A percentile compares a stretch with the other conserved stretches of the same genome.
Evolutionary conservation across 2,888 invertebrate species (phyloP).

Genomic region (Synergus umbraculus): DNA sequence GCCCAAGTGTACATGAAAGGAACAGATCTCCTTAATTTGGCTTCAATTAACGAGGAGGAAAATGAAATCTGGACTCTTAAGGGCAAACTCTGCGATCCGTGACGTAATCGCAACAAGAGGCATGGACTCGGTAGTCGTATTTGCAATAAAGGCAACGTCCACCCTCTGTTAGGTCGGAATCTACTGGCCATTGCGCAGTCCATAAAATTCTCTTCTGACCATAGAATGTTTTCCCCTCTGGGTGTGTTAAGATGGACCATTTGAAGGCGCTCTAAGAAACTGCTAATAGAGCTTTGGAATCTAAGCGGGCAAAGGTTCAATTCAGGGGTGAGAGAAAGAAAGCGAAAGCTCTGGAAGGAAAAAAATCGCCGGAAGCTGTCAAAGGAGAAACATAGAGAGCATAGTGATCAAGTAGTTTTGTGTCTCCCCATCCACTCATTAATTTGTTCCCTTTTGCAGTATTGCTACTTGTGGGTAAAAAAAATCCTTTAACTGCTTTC

Average conservation of each 20-base stretch:
- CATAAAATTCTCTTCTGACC: conserved; percentile 70
- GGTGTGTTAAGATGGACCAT: conserved; percentile 65
- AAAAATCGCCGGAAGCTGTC: conserved; percentile 54
- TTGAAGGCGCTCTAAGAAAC: conserved; percentile 74
- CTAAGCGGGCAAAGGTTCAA: conserved; percentile 50
- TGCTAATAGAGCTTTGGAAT: conserved; percentile 70
- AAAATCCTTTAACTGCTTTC: no score
- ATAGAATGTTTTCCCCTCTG: conserved; percentile 65
- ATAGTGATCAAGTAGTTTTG: conserved; percentile 65
- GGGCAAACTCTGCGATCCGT: conserved; percentile 60
- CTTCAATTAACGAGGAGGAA: conserved; percentile 47
- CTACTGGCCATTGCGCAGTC: conserved; percentile 68
- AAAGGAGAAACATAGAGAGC: conserved; percentile 49
- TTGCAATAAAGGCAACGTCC: conserved; percentile 66
- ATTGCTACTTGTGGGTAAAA: background rate
- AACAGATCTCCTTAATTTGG: background rate
- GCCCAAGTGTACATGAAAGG: background rate
- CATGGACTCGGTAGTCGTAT: conserved; percentile 58
- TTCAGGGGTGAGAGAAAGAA: conserved; percentile 48
- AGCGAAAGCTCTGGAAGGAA: conserved; percentile 46
- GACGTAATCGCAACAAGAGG: conserved; percentile 67
- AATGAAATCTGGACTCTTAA: conserved; percentile 30
- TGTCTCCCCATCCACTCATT: conserved; percentile 47
- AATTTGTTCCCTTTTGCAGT: no score
- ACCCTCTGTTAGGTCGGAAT: conserved; percentile 33